These are phyloP conservation scores for Ophiothrix spiculata DNA, from an alignment of 35 echinoderm and acorn worm genomes.

Conservation along the genomic window DNA sequence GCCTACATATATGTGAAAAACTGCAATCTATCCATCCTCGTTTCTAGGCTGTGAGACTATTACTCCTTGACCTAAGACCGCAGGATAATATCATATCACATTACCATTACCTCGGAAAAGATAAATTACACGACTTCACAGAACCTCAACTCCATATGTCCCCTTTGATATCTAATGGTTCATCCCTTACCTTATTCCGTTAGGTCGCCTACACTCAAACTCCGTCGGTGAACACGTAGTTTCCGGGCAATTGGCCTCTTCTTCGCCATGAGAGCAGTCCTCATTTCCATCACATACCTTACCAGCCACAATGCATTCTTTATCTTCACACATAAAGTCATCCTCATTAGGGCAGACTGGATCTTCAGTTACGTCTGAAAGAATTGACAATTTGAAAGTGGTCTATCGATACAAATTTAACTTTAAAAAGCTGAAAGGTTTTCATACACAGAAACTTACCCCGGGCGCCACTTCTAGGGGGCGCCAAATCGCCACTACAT, in stretches of 20 bases:
- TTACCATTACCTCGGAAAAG: neutral
- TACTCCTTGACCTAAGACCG: neutral
- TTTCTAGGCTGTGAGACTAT: neutral
- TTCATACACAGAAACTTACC: too few species aligned
- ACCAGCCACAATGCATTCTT: neutral
- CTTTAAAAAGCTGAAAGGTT: too few species aligned
- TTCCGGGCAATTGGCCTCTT: neutral
- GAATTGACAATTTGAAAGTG: too few species aligned
- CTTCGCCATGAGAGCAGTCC: neutral
- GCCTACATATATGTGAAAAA: too few species aligned
- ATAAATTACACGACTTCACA: neutral
- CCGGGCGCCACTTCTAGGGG: too few species aligned
- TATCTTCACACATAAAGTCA: neutral
- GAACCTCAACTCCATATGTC: neutral
- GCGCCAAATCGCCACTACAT: too few species aligned
- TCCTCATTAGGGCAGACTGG: neutral
- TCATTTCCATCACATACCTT: neutral
- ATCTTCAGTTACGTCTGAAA: too few species aligned
- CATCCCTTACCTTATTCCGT: too few species aligned
- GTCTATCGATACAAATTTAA: too few species aligned
- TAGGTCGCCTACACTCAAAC: slow-evolving; percentile 3
- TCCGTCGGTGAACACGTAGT: neutral
- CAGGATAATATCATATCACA: neutral
- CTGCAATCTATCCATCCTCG: neutral
- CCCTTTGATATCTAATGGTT: neutral